phyloP scores from a whole-genome alignment of 64 coral and sea anemone genomes.

The Catalaphyllia jardinei region DNA sequence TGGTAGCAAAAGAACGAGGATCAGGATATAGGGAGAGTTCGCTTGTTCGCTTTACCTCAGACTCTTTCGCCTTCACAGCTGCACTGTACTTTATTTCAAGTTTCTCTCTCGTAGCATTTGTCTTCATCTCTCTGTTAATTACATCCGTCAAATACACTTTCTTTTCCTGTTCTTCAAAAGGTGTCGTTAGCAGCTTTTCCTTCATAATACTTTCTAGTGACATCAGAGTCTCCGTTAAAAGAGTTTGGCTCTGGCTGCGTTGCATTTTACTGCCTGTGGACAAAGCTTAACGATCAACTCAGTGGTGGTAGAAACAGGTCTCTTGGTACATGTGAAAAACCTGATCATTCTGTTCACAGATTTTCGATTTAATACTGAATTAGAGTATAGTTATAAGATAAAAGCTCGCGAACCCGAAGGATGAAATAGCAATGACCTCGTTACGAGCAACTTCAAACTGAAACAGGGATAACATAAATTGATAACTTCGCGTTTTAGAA shows the following conservation, averaged over 20 bases:
- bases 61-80: slow-evolving; percentile 72
- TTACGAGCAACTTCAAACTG: too few species aligned
- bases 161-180: slow-evolving; percentile 57
- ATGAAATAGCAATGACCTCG: too few species aligned
- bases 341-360: too few species aligned
- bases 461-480: too few species aligned
- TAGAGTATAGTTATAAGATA: too few species aligned
- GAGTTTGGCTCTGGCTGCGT: neutral
- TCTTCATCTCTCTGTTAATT: slow-evolving; percentile 77
- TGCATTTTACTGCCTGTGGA: neutral
- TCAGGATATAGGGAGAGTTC: too few species aligned
- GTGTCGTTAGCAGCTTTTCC: slow-evolving; percentile 60
- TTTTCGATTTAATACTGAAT: too few species aligned
- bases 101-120: slow-evolving; percentile 44
- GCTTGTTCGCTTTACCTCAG: slow-evolving; percentile 50
- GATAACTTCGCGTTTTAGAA: too few species aligned
- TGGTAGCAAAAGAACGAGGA: too few species aligned
- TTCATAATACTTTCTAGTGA: slow-evolving; percentile 61
- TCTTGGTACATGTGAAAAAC: too few species aligned
- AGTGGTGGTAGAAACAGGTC: neutral
- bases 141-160: slow-evolving; percentile 57
- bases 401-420: too few species aligned
- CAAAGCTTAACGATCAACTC: neutral
- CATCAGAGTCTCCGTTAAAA: slow-evolving; percentile 1
- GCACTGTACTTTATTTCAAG: slow-evolving; percentile 71